Evolutionary conservation across 2,888 invertebrate genomes (phyloP), one percentile per base, ranked within the genome.

Genomic region (Parnassius glacialis): DNA sequence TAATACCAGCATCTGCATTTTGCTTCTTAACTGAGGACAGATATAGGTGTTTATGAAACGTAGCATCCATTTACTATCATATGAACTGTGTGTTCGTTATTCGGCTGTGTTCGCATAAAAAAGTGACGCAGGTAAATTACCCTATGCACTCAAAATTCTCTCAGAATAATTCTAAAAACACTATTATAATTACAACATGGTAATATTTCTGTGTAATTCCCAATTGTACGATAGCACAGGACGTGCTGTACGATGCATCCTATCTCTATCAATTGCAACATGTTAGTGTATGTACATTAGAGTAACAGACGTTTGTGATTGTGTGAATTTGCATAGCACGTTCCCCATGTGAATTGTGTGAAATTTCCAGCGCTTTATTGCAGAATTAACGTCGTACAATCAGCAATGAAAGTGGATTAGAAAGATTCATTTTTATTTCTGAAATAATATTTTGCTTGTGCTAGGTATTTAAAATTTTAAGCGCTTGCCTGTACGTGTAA

Each of bases 301-400:
- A 52, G 47, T 7, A 7, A 45, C 62, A 45, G 67, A 50, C 59
- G 62, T 62, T 62, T 67, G 64, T 64, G 68, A 68, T 65, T 65
- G 65, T 68, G 60, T 53, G 64, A 68, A 69, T 69, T 66, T 67
- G 63, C 69, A 67, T 67, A 65, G 59, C 53, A 45, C 53, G 57
- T 55, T 59, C 51, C 64, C 58, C 54, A 51, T 62, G 61, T 55
- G 64, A 57, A 65, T 66, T 68, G 67, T 70, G 68, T 69, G 75
- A 75, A 80, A 79, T 80, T 77, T 74, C 70, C 69, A 68, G 69
- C 72, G 75, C 72, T 76, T 73, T 70, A 68, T 68, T 67, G 65
- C 73, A 69, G 74, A 75, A 79, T 80, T 80, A 81, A 80, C 79
- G 75, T 68, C 73, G 67, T 59, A 69, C 70, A 72, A 72, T 64